A percentile compares a stretch with the other conserved stretches of the same genome.
phyloP scores from a whole-genome alignment of 2,113 vertebrate genomes.

The Odocoileus hemionus region DNA sequence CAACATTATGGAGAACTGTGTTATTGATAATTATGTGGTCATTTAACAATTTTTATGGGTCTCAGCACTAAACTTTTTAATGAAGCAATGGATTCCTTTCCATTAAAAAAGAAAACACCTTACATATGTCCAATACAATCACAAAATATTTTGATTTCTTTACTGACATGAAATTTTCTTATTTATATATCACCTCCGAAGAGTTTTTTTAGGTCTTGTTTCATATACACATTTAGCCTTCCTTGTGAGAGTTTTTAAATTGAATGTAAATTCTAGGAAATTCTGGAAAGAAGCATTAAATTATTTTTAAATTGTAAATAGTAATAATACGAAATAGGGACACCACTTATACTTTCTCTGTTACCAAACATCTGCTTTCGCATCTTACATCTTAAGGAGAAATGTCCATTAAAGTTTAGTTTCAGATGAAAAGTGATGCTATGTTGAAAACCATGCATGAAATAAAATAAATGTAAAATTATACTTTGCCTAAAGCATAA shows the following conservation, averaged over 20 bases:
- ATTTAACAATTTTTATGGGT: not conserved
- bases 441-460: not conserved
- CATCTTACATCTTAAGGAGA: not conserved
- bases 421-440: not conserved
- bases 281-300: not conserved
- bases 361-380: not conserved
- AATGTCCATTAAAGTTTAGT: not conserved
- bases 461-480: conserved; percentile 22
- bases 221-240: not conserved
- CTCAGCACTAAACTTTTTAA: not conserved
- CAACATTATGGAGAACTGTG: not conserved
- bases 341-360: not conserved
- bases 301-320: not conserved
- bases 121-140: not conserved
- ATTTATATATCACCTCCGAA: not conserved
- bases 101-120: not conserved
- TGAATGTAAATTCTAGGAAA: not conserved
- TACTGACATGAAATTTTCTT: not conserved
- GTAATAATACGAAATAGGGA: not conserved
- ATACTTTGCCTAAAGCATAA: not conserved
- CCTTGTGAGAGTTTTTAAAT: not conserved
- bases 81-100: not conserved
- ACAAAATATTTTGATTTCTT: not conserved
- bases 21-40: not conserved
- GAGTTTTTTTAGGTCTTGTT: not conserved